These are phyloP conservation scores for Verasper variegatus DNA, from an alignment of 2,113 vertebrate species.

Conservation along the genomic window DNA sequence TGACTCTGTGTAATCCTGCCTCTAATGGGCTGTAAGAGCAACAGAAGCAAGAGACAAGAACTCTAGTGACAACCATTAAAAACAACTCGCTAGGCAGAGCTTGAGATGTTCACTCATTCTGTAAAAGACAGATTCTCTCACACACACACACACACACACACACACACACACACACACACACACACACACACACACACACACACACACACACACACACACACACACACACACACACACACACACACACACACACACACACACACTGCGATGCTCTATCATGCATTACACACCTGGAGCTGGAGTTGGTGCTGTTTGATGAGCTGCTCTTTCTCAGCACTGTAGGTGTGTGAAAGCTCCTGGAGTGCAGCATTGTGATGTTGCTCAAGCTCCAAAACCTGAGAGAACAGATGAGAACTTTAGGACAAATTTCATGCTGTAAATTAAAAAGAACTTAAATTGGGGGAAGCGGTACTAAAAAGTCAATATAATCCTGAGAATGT, in stretches of 20 bases:
- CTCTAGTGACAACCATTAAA: slow-evolving; percentile 6
- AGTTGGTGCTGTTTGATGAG: slow-evolving; percentile 77
- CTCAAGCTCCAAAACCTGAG: slow-evolving; percentile 81
- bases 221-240: background rate
- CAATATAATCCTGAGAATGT: background rate
- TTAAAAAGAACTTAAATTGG: background rate
- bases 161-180: background rate
- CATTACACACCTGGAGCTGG: slow-evolving; percentile 82
- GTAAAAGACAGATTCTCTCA: background rate
- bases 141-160: background rate
- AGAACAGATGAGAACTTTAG: background rate
- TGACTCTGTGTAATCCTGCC: slow-evolving; percentile 33
- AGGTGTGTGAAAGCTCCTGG: slow-evolving; percentile 77
- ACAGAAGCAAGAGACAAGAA: slow-evolving; percentile 22
- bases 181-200: background rate
- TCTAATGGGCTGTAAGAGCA: slow-evolving; percentile 44
- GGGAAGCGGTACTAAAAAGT: background rate
- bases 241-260: background rate
- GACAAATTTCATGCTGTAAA: background rate
- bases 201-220: background rate
- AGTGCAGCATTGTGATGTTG: slow-evolving; percentile 81
- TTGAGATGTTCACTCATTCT: background rate
- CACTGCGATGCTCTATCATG: background rate
- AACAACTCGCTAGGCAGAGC: background rate
- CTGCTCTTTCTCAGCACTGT: slow-evolving; percentile 73